A percentile compares a stretch with the other conserved stretches of the same genome.
Conservation (phyloP, 2,113 vertebrate species). For the cat (Felis catus) region DNA sequence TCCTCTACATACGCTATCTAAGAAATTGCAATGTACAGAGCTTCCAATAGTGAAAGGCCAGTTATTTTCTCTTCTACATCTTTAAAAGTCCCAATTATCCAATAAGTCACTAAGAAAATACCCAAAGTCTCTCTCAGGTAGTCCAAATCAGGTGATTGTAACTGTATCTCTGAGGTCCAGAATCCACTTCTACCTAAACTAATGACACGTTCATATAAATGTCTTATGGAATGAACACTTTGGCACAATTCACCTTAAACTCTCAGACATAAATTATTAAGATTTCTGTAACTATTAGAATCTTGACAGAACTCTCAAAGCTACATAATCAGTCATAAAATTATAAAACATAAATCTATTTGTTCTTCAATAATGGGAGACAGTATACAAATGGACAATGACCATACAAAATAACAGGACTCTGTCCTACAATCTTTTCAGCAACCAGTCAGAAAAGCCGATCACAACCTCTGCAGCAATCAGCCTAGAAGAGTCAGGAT, state of each 20-base stretch:
- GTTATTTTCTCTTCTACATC: neutral
- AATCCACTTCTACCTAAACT: neutral
- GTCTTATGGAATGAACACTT: neutral
- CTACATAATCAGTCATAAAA: neutral
- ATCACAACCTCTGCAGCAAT: neutral
- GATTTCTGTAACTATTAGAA: neutral
- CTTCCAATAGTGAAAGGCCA: neutral
- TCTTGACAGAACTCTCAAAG: neutral
- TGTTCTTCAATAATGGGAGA: neutral
- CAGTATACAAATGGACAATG: neutral
- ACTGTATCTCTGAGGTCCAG: neutral
- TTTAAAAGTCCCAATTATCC: neutral
- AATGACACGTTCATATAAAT: neutral
- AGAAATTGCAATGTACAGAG: neutral
- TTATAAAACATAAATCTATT: conserved; percentile 7
- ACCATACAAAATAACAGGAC: neutral
- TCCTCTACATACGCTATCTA: neutral
- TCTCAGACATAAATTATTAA: neutral
- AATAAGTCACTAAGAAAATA: neutral
- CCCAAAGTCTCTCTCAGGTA: neutral
- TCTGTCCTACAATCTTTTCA: neutral
- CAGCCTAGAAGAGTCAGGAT: neutral
- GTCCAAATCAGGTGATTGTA: neutral
- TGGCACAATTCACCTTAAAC: conserved; percentile 38
- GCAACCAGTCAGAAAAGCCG: neutral